These are phyloP conservation scores for Rhorus exstirpatorius DNA, from an alignment of 2,888 invertebrate genomes.

Conservation along the genomic window DNA sequence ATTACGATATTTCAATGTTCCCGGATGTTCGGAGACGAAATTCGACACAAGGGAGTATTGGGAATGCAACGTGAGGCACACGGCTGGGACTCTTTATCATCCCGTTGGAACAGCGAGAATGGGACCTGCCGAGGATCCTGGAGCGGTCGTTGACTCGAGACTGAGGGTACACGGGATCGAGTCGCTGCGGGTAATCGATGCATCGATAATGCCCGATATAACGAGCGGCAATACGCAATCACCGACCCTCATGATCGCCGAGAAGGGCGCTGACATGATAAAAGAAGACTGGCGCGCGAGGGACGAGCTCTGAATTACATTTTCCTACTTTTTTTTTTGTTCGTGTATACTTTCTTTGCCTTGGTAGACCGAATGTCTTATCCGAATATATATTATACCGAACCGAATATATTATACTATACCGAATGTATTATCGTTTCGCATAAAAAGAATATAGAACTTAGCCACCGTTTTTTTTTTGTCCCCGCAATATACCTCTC, in stretches of 20 bases:
- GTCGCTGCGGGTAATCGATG: slow-evolving; percentile 89
- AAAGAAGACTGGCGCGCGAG: slow-evolving; percentile 87
- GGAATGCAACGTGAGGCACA: slow-evolving; percentile 87
- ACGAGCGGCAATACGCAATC: slow-evolving; percentile 89
- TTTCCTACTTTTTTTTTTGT: neutral
- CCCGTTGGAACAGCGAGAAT: slow-evolving; percentile 89
- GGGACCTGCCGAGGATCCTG: slow-evolving; percentile 87
- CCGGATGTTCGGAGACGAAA: slow-evolving; percentile 76
- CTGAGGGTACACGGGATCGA: slow-evolving; percentile 87
- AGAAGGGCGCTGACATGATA: slow-evolving; percentile 89
- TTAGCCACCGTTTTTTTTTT: neutral
- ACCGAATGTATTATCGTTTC: neutral
- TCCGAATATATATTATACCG: no score
- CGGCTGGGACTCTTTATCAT: slow-evolving; percentile 88
- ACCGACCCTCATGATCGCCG: slow-evolving; percentile 89
- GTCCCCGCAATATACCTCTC: neutral
- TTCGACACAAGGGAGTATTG: slow-evolving; percentile 84
- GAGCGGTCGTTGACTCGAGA: slow-evolving; percentile 88
- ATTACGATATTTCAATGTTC: slow-evolving; percentile 74
- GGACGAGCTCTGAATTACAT: slow-evolving; percentile 75
- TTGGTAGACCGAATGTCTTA: neutral
- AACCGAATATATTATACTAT: no score
- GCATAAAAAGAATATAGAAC: slow-evolving; percentile 12
- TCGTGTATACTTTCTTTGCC: neutral
- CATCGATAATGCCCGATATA: slow-evolving; percentile 89